Evolutionary conservation across 2,888 invertebrate species (phyloP).

Genomic region (Listrodromus nycthemerus): DNA sequence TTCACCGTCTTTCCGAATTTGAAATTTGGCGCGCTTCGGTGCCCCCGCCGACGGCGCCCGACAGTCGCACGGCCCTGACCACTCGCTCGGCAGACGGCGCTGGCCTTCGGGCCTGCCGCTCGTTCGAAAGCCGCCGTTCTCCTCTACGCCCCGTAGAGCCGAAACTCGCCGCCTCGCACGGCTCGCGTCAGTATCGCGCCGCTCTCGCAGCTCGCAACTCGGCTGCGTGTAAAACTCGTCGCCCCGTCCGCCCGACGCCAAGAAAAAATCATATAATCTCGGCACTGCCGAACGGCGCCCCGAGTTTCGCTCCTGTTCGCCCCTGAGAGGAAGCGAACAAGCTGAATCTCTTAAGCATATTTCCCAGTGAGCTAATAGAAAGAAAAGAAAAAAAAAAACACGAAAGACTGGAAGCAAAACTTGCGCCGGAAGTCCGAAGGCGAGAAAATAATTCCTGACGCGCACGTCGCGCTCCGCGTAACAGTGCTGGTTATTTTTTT

Average conservation of each 20-base stretch:
- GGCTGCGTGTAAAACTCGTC: too few species aligned
- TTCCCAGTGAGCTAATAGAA: too few species aligned
- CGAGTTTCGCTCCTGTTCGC: too few species aligned
- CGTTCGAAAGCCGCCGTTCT: constrained; percentile 54
- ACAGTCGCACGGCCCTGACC: constrained; percentile 15
- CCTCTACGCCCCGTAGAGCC: too few species aligned
- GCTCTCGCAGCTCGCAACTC: constrained; percentile 11
- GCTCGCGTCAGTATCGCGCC: constrained; percentile 53
- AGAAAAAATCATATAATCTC: too few species aligned
- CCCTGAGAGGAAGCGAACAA: too few species aligned
- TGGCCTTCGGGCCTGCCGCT: constrained; percentile 18
- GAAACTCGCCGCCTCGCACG: constrained; percentile 12
- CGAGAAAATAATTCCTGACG: constrained; percentile 17
- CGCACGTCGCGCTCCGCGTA: constrained; percentile 44
- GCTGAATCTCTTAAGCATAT: too few species aligned
- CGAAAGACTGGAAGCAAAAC: too few species aligned
- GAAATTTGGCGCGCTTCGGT: neutral
- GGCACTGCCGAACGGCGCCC: too few species aligned
- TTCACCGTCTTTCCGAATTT: neutral
- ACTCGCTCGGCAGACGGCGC: constrained; percentile 51
- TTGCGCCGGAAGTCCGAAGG: constrained; percentile 2
- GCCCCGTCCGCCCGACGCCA: neutral
- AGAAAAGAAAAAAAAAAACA: neutral
- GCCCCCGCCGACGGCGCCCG: too few species aligned
- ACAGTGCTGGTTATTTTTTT: constrained; percentile 53